Evolutionary conservation across 2,888 invertebrate species (phyloP).

Genomic region (Zhuqinia jingwanae): DNA sequence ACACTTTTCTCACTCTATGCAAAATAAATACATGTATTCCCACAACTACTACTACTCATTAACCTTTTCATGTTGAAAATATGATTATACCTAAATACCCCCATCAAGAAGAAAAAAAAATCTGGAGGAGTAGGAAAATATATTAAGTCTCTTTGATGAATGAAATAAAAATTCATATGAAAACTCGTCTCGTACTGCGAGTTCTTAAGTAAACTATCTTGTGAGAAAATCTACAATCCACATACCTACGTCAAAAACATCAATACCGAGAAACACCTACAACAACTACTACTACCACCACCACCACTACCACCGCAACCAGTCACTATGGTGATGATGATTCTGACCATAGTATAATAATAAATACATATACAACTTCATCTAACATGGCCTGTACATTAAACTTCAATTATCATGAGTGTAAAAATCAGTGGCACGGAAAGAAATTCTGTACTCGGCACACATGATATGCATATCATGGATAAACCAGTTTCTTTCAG

Average conservation of each 20-base stretch:
- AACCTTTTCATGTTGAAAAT: too few relatives aligned
- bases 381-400: too few relatives aligned
- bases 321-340: too few relatives aligned
- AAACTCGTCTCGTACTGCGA: slow-evolving; percentile 21
- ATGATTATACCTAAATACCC: background rate
- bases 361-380: too few relatives aligned
- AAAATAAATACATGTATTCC: background rate
- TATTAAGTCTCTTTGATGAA: slow-evolving; percentile 13
- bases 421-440: too few relatives aligned
- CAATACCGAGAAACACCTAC: slow-evolving; percentile 51
- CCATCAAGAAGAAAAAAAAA: background rate
- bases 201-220: slow-evolving; percentile 26
- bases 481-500: too few relatives aligned
- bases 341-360: too few relatives aligned
- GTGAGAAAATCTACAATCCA: slow-evolving; percentile 56
- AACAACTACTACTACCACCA: slow-evolving; percentile 22
- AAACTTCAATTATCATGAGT: too few relatives aligned
- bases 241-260: slow-evolving; percentile 20
- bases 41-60: background rate
- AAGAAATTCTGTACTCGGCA: too few relatives aligned
- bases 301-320: too few relatives aligned
- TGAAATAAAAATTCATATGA: slow-evolving; percentile 38
- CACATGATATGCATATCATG: too few relatives aligned
- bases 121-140: background rate
- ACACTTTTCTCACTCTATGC: too few relatives aligned